Percentiles rank a stretch among this genome's conserved stretches.
Evolutionary conservation across 2,113 vertebrate genomes (phyloP).

Genomic region (Ophiodon elongatus): DNA sequence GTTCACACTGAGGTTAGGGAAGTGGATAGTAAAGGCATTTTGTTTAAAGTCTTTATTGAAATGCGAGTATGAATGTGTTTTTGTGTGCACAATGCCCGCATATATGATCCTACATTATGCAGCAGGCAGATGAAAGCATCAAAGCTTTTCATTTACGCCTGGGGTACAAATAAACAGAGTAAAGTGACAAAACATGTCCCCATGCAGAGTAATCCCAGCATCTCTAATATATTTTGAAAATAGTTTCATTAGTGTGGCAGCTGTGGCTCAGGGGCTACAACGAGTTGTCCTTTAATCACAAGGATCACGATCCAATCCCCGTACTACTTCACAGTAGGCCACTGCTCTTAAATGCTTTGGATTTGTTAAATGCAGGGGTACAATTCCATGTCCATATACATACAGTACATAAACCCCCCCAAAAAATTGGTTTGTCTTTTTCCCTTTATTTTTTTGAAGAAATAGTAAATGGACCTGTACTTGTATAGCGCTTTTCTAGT

Average conservation of each 20-base stretch:
- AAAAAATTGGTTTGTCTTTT: too few species aligned
- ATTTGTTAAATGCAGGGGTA: too few species aligned
- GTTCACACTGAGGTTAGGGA: background rate
- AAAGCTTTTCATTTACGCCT: background rate
- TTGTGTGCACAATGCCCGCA: background rate
- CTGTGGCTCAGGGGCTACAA: background rate
- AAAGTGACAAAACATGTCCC: background rate
- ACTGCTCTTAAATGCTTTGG: too few species aligned
- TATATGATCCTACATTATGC: slow-evolving; percentile 12
- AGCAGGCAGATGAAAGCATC: slow-evolving; percentile 19
- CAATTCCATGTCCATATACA: too few species aligned
- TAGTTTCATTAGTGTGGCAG: background rate
- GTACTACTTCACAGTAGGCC: too few species aligned
- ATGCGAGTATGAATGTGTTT: background rate
- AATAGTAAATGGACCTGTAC: too few species aligned
- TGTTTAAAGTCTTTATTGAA: background rate
- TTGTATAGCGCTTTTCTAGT: too few species aligned
- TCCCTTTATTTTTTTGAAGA: too few species aligned
- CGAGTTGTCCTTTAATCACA: too few species aligned
- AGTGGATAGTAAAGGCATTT: background rate
- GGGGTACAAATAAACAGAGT: background rate
- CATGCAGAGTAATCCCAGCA: background rate
- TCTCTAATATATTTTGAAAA: background rate
- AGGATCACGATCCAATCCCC: too few species aligned
- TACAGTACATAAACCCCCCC: too few species aligned